These are phyloP conservation scores for Achlya flavicornis DNA, from an alignment of 2,888 invertebrate genomes.

Conservation along the genomic window DNA sequence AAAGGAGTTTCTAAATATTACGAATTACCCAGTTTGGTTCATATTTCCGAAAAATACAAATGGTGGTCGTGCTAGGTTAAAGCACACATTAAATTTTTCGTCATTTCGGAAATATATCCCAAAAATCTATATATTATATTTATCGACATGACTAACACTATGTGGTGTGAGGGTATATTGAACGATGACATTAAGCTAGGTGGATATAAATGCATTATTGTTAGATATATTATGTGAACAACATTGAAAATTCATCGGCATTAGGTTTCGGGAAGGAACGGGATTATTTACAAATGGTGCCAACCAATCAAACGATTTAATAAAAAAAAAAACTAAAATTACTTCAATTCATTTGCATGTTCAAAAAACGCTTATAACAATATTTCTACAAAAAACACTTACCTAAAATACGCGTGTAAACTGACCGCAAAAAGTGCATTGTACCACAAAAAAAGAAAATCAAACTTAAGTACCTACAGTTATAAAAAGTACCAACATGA, in stretches of 20 bases:
- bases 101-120: constrained; percentile 32
- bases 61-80: constrained; percentile 6
- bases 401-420: constrained; percentile 39
- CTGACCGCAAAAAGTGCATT: constrained; percentile 68
- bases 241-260: constrained; percentile 28
- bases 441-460: constrained; percentile 60
- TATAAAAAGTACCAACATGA: constrained; percentile 39
- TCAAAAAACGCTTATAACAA: constrained; percentile 51
- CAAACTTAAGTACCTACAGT: constrained; percentile 53
- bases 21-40: constrained; percentile 51
- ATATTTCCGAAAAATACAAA: constrained; percentile 32
- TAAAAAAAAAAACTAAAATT: constrained; percentile 16
- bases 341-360: constrained; percentile 37
- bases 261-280: constrained; percentile 23
- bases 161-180: constrained; percentile 72
- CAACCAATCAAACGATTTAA: constrained; percentile 18
- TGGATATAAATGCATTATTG: constrained; percentile 50
- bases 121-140: constrained; percentile 39
- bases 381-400: constrained; percentile 47
- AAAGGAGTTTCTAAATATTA: constrained; percentile 37
- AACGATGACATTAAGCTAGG: constrained; percentile 63
- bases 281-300: constrained; percentile 22
- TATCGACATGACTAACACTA: constrained; percentile 50
- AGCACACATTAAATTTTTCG: neutral
- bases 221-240: constrained; percentile 45